Evolutionary conservation across 2,797 vertebrate genomes (phyloP).

Genomic region (Dallia pectoralis): DNA sequence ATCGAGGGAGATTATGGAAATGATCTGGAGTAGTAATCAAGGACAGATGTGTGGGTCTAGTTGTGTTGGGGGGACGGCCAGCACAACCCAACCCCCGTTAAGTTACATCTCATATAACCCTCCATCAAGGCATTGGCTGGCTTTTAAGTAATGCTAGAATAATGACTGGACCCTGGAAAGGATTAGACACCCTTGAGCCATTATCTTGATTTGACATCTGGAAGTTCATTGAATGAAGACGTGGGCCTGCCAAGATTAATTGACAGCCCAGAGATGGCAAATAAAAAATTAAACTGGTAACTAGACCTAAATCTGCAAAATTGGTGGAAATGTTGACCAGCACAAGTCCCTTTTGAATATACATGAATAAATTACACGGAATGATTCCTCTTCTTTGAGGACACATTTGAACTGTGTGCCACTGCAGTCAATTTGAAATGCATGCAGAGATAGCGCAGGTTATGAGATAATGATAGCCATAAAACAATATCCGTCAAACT

Average conservation of each 20-base stretch:
- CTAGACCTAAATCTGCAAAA: neutral
- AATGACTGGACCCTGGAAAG: conserved; percentile 49
- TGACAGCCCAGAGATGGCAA: neutral
- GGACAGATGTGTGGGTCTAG: conserved; percentile 56
- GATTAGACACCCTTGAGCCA: conserved; percentile 37
- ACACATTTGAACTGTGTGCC: neutral
- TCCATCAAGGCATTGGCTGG: conserved; percentile 35
- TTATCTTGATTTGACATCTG: conserved; percentile 41
- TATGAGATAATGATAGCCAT: neutral
- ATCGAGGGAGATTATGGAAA: conserved; percentile 42
- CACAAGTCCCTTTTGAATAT: neutral
- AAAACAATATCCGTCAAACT: conserved; percentile 4
- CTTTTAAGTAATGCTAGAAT: conserved; percentile 45
- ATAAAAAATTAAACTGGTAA: neutral
- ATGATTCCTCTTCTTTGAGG: neutral
- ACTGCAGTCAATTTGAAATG: neutral
- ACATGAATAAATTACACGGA: neutral
- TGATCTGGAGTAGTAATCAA: conserved; percentile 56
- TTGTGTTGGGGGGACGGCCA: conserved; percentile 29
- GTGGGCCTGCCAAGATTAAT: neutral
- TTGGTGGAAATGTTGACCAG: neutral
- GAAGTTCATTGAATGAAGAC: conserved; percentile 16
- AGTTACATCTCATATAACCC: conserved; percentile 54
- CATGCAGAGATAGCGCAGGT: neutral
- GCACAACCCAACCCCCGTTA: conserved; percentile 43